Percentiles rank a stretch among this genome's conserved stretches.
Evolutionary conservation across 1,140 invertebrate genomes (phyloP).

Genomic region (Calliphora vicina): DNA sequence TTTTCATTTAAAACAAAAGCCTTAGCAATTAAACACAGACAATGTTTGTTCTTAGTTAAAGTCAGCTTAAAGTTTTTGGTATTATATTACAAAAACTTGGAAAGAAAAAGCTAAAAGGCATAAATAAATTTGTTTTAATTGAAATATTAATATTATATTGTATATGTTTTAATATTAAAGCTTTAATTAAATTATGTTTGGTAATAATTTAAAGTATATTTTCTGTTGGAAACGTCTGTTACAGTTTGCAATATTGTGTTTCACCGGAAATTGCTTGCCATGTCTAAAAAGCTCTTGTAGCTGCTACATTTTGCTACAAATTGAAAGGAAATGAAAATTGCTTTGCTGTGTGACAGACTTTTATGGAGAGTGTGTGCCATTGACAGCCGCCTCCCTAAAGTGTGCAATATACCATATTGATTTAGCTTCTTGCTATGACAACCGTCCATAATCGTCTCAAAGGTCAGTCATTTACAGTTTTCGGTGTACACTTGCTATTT

Average conservation of each 20-base stretch:
- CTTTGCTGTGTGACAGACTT: neutral
- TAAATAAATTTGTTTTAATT: neutral
- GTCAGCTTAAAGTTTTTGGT: neutral
- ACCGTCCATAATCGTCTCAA: neutral
- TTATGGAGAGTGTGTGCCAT: neutral
- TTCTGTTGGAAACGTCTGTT: no score
- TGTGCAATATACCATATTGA: neutral
- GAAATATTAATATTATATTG: neutral
- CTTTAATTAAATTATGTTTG: no score
- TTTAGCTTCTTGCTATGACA: neutral
- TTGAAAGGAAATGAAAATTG: constrained; percentile 16
- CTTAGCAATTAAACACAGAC: neutral
- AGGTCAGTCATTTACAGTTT: no score
- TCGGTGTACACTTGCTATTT: neutral
- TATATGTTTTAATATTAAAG: neutral
- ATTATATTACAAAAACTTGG: neutral
- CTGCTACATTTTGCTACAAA: neutral
- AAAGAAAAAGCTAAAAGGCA: neutral
- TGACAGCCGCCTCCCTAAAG: no score
- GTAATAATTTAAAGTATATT: no score
- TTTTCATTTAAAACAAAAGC: neutral
- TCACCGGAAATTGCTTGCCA: neutral
- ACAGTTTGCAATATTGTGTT: neutral
- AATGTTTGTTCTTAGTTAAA: neutral
- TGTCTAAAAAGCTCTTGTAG: neutral